phyloP scores from a whole-genome alignment of 1,140 invertebrate genomes.

The Thalassaphorura encarpata region DNA sequence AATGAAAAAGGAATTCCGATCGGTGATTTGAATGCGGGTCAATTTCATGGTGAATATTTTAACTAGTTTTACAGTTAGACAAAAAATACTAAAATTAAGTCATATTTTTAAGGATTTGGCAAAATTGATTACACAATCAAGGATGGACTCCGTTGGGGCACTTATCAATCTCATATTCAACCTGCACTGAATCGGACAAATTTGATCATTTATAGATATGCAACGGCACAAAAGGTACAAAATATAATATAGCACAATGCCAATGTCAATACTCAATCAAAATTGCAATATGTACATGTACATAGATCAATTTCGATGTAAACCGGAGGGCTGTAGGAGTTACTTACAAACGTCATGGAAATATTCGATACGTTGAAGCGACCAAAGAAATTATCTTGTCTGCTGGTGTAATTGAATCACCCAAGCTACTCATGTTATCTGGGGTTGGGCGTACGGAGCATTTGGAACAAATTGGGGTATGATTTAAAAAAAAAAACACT shows the following conservation, averaged over 20 bases:
- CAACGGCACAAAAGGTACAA: not conserved
- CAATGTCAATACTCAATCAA: not conserved
- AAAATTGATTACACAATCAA: not conserved
- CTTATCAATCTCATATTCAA: slow-evolving; percentile 44
- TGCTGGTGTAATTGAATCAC: slow-evolving; percentile 11
- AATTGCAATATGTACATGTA: not conserved
- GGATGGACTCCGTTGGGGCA: slow-evolving; percentile 1
- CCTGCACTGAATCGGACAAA: slow-evolving; percentile 34
- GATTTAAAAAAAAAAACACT: not conserved
- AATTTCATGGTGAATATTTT: too few relatives aligned
- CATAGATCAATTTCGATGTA: slow-evolving; percentile 2
- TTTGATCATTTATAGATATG: not conserved
- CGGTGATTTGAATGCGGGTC: slow-evolving; percentile 9
- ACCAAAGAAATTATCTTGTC: slow-evolving; percentile 18
- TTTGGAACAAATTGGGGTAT: slow-evolving; percentile 14
- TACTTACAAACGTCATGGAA: slow-evolving; percentile 3
- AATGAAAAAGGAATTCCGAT: slow-evolving; percentile 8
- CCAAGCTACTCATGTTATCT: slow-evolving; percentile 14
- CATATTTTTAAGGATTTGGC: not conserved
- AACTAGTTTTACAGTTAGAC: too few relatives aligned
- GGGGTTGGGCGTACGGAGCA: slow-evolving; percentile 19
- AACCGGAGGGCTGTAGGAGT: slow-evolving; percentile 3
- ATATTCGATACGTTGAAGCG: slow-evolving; percentile 1
- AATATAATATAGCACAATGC: not conserved
- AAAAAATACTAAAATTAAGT: too few relatives aligned